Evolutionary conservation across 2,797 vertebrate genomes (phyloP).

Genomic region (Neopelma chrysocephalum): DNA sequence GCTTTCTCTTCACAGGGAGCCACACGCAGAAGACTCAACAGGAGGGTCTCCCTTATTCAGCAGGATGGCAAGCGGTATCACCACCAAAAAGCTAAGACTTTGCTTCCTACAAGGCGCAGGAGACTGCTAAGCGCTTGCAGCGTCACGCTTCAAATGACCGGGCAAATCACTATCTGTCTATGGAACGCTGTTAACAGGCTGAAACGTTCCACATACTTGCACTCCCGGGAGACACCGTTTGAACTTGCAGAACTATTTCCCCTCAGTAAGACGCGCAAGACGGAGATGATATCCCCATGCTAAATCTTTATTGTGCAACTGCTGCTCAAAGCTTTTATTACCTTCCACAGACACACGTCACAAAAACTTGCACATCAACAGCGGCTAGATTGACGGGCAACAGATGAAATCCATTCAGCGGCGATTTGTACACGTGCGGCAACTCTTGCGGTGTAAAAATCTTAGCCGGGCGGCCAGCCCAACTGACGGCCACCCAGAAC

Average conservation of each 20-base stretch:
- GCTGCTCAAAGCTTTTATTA: background rate
- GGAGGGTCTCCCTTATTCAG: too few relatives aligned
- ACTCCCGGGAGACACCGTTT: background rate
- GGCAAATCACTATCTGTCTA: background rate
- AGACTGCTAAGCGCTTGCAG: background rate
- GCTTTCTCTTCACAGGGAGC: too few relatives aligned
- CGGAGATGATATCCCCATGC: background rate
- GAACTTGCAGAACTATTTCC: background rate
- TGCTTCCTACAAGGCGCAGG: background rate
- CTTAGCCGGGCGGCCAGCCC: conserved; percentile 89
- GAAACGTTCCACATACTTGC: background rate
- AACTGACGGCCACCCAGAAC: conserved; percentile 85
- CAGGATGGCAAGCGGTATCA: too few relatives aligned
- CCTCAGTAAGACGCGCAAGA: background rate
- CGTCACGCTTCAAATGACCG: background rate
- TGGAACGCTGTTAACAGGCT: background rate
- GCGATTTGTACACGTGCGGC: background rate
- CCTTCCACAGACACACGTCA: background rate
- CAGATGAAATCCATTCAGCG: background rate
- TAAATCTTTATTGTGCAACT: conserved; percentile 30
- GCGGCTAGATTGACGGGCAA: background rate
- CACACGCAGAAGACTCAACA: too few relatives aligned
- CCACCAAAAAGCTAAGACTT: background rate
- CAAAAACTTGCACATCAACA: background rate
- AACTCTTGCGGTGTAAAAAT: background rate